Evolutionary conservation across 2,888 invertebrate species (phyloP).

Genomic region (Caenorhabditis sp.): DNA sequence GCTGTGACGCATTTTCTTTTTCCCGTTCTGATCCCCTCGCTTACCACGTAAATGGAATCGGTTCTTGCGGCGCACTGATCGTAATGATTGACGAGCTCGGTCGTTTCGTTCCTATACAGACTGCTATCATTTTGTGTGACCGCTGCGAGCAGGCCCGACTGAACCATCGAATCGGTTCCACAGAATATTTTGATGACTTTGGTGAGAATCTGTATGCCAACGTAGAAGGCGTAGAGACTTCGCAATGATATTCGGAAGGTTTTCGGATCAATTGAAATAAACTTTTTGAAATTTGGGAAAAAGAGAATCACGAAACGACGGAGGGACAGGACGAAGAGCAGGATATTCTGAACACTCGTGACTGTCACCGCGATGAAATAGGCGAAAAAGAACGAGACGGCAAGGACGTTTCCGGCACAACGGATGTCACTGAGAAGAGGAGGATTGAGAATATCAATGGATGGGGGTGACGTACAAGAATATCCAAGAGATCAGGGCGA

Average conservation of each 20-base stretch:
- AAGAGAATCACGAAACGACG: slow-evolving; percentile 36
- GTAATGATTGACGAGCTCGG: neutral
- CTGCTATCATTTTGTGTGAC: neutral
- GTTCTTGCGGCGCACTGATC: slow-evolving; percentile 1
- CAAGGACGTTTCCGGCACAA: slow-evolving; percentile 8
- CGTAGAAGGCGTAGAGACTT: slow-evolving; percentile 9
- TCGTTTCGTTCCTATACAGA: neutral
- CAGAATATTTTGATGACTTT: slow-evolving; percentile 25
- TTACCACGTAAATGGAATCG: slow-evolving; percentile 19
- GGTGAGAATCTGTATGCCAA: slow-evolving; percentile 8
- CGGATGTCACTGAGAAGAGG: slow-evolving; percentile 7
- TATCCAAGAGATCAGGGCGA: slow-evolving; percentile 8
- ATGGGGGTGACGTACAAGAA: slow-evolving; percentile 2
- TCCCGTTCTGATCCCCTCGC: neutral
- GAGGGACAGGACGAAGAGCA: slow-evolving; percentile 20
- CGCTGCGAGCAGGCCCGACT: neutral
- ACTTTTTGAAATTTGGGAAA: slow-evolving; percentile 24
- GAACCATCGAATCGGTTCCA: slow-evolving; percentile 9
- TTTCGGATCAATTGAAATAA: slow-evolving; percentile 29
- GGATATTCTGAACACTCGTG: slow-evolving; percentile 28
- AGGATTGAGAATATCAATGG: neutral
- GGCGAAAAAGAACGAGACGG: slow-evolving; percentile 18
- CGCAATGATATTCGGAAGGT: neutral
- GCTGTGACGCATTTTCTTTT: slow-evolving; percentile 9
- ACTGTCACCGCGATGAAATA: slow-evolving; percentile 26